Evolutionary conservation across 2,113 vertebrate species (phyloP), one percentile per base, ranked within the genome.

Genomic region (Onychostoma macrolepis): DNA sequence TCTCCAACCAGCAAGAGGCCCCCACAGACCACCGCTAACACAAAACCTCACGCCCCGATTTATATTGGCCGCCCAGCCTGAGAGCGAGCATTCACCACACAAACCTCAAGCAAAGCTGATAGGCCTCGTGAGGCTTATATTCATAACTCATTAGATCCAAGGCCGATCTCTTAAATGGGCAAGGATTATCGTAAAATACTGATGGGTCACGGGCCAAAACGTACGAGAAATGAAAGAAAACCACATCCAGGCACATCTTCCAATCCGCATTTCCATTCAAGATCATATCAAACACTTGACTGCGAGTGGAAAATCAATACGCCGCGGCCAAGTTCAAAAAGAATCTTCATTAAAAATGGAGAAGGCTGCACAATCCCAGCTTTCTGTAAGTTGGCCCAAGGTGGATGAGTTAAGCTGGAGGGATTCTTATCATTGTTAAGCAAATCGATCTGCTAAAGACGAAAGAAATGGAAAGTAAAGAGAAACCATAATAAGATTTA

Each of bases 271-370:
- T 88, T 84, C 87, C 65, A 83, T 85, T 84, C 85, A 80, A 91
- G 92, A 91, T 92, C 86, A 92, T 92, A 92, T 93, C 92, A 63
- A 86, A 88, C 89, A 90, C 85, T 90, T 33, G 90, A 88, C 89
- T 88, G 86, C 72, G 86, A 88, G 86, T 87, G 89, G 77, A 87
- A 94, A 94, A 93, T 92, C 93, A 92, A 94, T 94, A 91, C 45
- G 65, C 80, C 88, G 88, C 36, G 61, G 89, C 86, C 88, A 77
- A 89, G 91, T 92, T 93, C 90, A 93, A 90, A 92, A 90, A 82
- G 90, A 89, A 76, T 89, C 88, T 89, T 93, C 92, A 92, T 94
- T 94, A 94, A 89, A 92, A 91, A 89, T 75, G 58, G 87, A 91
- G 87, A 87, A 89, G 75, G 79, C 83, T 90, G 87, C 79, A 71